Percentiles rank a stretch among this genome's conserved stretches.
Evolutionary conservation across 1,140 invertebrate species (phyloP).

Genomic region (Phenacoccus solenopsis): DNA sequence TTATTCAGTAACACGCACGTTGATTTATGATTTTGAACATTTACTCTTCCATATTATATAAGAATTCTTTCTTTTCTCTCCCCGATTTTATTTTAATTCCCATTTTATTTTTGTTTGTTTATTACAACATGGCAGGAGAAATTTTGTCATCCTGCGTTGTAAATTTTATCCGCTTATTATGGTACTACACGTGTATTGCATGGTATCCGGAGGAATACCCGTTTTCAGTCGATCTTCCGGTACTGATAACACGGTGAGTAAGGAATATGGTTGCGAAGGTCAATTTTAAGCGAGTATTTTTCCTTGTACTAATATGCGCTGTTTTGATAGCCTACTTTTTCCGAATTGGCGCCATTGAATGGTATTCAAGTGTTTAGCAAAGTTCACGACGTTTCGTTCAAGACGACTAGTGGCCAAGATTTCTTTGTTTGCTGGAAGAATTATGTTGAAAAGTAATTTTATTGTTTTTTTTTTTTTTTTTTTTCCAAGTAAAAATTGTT

Average conservation of each 20-base stretch:
- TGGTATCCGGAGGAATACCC: constrained; percentile 53
- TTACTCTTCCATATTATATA: no score
- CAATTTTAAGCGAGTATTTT: neutral
- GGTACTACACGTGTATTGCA: constrained; percentile 52
- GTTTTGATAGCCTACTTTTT: constrained; percentile 56
- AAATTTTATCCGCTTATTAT: constrained; percentile 38
- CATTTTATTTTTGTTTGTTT: neutral
- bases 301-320: no score
- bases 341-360: constrained; percentile 64
- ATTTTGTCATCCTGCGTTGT: no score
- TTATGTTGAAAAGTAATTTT: constrained; percentile 44
- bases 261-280: constrained; percentile 7
- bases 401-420: constrained; percentile 51
- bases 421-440: constrained; percentile 62
- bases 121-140: neutral
- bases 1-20: no score
- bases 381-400: constrained; percentile 49
- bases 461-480: no score
- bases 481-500: no score
- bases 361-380: constrained; percentile 73
- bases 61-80: neutral
- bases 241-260: constrained; percentile 45
- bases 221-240: constrained; percentile 56
- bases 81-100: neutral
- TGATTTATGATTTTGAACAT: no score